Evolutionary conservation across 2,113 vertebrate genomes (phyloP).

Genomic region (Manacus vitellinus): DNA sequence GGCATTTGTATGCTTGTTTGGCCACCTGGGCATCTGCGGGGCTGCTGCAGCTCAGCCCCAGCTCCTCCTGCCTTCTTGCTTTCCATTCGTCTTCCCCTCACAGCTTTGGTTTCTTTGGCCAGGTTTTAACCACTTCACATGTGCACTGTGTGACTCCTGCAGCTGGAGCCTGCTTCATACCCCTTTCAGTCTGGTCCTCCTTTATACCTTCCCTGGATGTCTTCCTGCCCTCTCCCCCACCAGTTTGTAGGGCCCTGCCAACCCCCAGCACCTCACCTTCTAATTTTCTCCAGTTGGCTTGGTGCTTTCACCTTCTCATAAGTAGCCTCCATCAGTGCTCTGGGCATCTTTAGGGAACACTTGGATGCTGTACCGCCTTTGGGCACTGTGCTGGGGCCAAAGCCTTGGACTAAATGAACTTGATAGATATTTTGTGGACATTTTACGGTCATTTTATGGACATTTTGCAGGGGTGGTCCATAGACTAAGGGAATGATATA

Average conservation of each 20-base stretch:
- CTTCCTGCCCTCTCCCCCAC: background rate
- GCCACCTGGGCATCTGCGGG: background rate
- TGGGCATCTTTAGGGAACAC: background rate
- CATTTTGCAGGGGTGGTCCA: background rate
- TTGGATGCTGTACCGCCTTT: rapidly evolving
- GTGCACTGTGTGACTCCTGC: background rate
- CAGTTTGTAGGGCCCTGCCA: too few species aligned
- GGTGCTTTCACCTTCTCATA: background rate
- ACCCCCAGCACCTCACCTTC: background rate
- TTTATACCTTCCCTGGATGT: background rate
- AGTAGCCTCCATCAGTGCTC: background rate
- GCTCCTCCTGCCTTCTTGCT: background rate
- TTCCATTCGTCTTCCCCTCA: background rate
- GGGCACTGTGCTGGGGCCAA: background rate
- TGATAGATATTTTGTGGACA: background rate
- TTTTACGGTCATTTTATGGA: background rate
- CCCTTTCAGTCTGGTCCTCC: background rate
- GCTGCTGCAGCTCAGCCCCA: background rate
- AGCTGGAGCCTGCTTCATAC: background rate
- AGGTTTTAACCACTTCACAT: rapidly evolving
- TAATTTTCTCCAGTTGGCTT: background rate
- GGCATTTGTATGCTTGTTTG: rapidly evolving
- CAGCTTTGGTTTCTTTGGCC: background rate
- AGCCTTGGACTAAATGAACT: background rate
- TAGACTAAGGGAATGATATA: background rate